phyloP scores from a whole-genome alignment of 1,140 invertebrate genomes.

The Periplaneta americana region DNA sequence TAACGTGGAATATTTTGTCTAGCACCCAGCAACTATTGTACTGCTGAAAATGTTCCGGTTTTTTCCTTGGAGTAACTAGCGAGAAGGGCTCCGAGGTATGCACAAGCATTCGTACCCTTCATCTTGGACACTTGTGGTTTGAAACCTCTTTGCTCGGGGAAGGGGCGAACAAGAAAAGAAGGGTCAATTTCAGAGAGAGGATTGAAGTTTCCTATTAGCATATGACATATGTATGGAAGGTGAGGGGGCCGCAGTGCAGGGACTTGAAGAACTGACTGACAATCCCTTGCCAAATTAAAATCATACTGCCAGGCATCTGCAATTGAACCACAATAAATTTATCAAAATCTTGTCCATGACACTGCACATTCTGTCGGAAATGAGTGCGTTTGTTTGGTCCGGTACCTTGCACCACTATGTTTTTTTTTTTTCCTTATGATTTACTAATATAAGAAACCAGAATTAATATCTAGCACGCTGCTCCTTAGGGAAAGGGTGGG shows the following conservation, averaged over 20 bases:
- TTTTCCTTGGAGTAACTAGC: neutral
- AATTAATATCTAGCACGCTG: neutral
- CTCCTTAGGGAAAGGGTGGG: neutral
- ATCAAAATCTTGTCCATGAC: neutral
- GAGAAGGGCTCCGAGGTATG: neutral
- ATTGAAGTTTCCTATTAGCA: neutral
- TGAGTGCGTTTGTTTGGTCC: neutral
- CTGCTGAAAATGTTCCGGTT: neutral
- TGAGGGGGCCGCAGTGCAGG: neutral
- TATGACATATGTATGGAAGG: neutral
- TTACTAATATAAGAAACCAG: neutral
- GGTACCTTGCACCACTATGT: neutral
- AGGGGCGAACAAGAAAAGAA: neutral
- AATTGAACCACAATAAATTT: neutral
- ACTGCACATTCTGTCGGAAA: neutral
- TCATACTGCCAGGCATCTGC: neutral
- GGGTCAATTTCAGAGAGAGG: neutral
- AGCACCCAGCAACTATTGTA: neutral
- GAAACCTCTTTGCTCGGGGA: neutral
- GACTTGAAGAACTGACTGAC: neutral
- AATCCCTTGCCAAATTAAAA: neutral
- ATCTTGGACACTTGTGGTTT: neutral
- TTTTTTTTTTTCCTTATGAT: neutral
- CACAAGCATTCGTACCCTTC: neutral
- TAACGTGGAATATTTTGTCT: neutral